A percentile compares a stretch with the other conserved stretches of the same genome.
phyloP scores from a whole-genome alignment of 2,888 invertebrate genomes.

The Piscicola geometra region DNA sequence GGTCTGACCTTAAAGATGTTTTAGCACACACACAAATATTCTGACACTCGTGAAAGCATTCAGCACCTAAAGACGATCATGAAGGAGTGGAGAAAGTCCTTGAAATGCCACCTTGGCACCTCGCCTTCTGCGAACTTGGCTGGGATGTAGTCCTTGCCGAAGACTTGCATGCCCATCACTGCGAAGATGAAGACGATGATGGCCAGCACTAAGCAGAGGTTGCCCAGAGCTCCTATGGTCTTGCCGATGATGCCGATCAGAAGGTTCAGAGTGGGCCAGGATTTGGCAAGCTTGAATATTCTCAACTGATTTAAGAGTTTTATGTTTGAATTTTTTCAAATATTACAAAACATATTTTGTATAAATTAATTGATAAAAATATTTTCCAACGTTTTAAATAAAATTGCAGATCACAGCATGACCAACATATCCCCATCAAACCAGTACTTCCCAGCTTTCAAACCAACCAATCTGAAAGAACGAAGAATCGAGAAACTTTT shows the following conservation, averaged over 20 bases:
- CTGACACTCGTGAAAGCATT: neutral
- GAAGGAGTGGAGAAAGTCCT: slow-evolving; percentile 96
- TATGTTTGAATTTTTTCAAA: no score
- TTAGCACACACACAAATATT: neutral
- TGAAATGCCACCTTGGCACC: slow-evolving; percentile 92
- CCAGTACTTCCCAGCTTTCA: no score
- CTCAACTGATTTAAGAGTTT: no score
- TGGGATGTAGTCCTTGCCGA: slow-evolving; percentile 78
- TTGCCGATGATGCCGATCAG: slow-evolving; percentile 96
- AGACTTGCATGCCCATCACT: slow-evolving; percentile 98
- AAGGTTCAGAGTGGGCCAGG: slow-evolving; percentile 96
- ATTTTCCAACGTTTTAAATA: no score
- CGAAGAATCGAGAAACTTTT: slow-evolving; percentile 85
- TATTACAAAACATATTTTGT: no score
- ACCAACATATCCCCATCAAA: no score
- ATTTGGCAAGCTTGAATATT: slow-evolving; percentile 97
- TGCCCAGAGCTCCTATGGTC: slow-evolving; percentile 91
- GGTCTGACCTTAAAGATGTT: no score
- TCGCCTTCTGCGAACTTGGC: slow-evolving; percentile 57
- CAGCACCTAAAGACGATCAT: slow-evolving; percentile 83
- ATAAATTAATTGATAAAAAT: no score
- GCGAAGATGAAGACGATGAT: slow-evolving; percentile 99
- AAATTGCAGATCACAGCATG: no score
- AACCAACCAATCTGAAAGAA: slow-evolving; percentile 89
- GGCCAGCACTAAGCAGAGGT: slow-evolving; percentile 93